Percentiles rank a stretch among this genome's conserved stretches.
phyloP scores from a whole-genome alignment of 2,888 invertebrate species.

The Polylopha cassiicola region DNA sequence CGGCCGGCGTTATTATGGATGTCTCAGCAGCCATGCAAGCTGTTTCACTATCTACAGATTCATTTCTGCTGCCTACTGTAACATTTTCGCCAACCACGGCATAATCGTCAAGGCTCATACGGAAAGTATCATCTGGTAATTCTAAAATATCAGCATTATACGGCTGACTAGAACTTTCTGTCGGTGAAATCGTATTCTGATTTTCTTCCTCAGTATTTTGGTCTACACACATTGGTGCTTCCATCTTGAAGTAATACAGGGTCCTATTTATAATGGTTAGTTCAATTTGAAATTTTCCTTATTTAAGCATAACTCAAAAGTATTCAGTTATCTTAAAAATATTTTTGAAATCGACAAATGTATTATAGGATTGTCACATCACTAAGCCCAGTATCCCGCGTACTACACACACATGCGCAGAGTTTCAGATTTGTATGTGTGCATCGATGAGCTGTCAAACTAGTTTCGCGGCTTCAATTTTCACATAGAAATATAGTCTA shows the following conservation, averaged over 20 bases:
- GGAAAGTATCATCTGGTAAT: conserved; percentile 62
- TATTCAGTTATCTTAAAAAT: conserved; percentile 60
- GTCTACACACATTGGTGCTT: conserved; percentile 38
- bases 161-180: conserved; percentile 52
- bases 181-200: conserved; percentile 29
- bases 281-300: neutral
- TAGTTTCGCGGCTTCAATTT: conserved; percentile 57
- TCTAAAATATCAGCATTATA: conserved; percentile 54
- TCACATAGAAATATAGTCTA: conserved; percentile 32
- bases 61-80: conserved; percentile 47
- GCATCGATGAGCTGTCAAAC: conserved; percentile 68
- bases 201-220: conserved; percentile 35
- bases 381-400: conserved; percentile 44
- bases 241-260: conserved; percentile 39
- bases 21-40: conserved; percentile 23
- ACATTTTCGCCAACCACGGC: conserved; percentile 64
- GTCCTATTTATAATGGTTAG: neutral
- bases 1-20: conserved; percentile 16
- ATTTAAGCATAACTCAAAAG: conserved; percentile 6
- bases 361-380: conserved; percentile 73
- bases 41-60: conserved; percentile 41
- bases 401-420: conserved; percentile 57
- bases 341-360: conserved; percentile 56
- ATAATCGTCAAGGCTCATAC: conserved; percentile 58
- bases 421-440: conserved; percentile 40